These are phyloP conservation scores for Agapostemon virescens DNA, from an alignment of 2,888 invertebrate genomes.

Conservation along the genomic window DNA sequence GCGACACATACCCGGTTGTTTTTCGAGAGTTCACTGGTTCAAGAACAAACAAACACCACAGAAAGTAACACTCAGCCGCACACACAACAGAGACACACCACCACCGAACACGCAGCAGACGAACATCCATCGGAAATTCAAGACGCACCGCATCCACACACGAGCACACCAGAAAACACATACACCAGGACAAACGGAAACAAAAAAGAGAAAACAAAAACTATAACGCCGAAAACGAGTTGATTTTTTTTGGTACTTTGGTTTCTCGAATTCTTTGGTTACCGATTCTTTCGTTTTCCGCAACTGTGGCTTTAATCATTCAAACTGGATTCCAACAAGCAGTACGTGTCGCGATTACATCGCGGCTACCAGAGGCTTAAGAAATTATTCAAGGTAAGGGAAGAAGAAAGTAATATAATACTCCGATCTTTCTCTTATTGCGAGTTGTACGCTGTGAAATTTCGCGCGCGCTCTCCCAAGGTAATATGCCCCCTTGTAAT, in stretches of 20 bases:
- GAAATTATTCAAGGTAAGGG: constrained; percentile 79
- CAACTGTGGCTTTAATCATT: constrained; percentile 79
- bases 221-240: constrained; percentile 10
- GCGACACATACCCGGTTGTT: constrained; percentile 61
- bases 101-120: neutral
- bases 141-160: neutral
- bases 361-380: constrained; percentile 80
- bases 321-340: constrained; percentile 81
- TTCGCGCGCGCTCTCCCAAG: neutral
- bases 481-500: neutral
- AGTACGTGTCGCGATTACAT: constrained; percentile 80
- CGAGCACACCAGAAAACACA: neutral
- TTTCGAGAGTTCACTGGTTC: constrained; percentile 41
- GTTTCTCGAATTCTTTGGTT: constrained; percentile 35
- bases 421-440: neutral
- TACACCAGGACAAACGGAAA: neutral
- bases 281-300: constrained; percentile 65
- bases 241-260: constrained; percentile 8
- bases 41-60: constrained; percentile 15
- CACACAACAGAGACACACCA: neutral
- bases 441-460: neutral
- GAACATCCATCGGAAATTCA: too few species aligned
- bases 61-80: constrained; percentile 8
- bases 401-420: constrained; percentile 15
- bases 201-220: constrained; percentile 27